phyloP scores from a whole-genome alignment of 2,113 vertebrate species.

The Corythornis madagascariensis region DNA sequence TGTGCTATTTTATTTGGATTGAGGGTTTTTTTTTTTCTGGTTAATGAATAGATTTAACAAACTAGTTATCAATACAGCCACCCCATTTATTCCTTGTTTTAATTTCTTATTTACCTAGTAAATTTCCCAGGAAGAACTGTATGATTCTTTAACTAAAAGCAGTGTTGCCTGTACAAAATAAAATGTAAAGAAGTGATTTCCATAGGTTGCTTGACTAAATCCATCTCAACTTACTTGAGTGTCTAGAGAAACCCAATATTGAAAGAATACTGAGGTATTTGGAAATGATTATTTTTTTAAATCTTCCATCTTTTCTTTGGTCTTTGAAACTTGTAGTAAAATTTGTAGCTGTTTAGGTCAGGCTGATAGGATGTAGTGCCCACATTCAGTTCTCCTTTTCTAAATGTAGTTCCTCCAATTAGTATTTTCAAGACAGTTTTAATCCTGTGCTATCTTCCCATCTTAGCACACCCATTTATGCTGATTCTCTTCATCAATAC shows the following conservation, averaged over 20 bases:
- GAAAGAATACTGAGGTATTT: neutral
- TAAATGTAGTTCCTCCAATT: neutral
- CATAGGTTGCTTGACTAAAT: neutral
- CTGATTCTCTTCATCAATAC: neutral
- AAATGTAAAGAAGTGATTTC: neutral
- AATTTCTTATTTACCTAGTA: neutral
- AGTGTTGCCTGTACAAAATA: neutral
- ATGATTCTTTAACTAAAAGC: neutral
- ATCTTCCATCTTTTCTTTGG: neutral
- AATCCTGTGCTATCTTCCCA: neutral
- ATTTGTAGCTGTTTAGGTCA: neutral
- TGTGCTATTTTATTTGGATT: rapidly evolving
- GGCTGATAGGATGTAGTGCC: neutral
- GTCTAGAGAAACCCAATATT: neutral
- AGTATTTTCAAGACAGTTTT: neutral
- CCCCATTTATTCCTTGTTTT: neutral
- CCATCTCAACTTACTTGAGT: neutral
- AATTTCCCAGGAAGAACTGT: no score
- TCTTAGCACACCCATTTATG: neutral
- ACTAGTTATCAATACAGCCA: neutral
- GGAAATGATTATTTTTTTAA: neutral
- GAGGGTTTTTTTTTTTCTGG: neutral
- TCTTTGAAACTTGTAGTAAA: neutral
- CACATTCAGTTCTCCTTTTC: neutral
- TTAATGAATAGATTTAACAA: neutral